phyloP scores from a whole-genome alignment of 2,797 vertebrate genomes.

The Galagoides demidoff region DNA sequence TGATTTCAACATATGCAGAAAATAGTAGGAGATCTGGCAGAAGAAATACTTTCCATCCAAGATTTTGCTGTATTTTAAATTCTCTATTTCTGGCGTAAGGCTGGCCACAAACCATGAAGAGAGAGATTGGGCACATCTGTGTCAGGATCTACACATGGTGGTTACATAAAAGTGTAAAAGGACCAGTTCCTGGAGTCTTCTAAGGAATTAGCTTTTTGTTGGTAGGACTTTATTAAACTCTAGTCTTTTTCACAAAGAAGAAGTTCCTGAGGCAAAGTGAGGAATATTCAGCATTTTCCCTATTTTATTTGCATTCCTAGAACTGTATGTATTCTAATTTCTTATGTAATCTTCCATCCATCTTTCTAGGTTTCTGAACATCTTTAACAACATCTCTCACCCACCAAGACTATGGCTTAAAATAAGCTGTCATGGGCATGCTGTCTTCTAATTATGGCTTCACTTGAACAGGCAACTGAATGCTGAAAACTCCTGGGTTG shows the following conservation, averaged over 20 bases:
- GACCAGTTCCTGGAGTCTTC: not conserved
- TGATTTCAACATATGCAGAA: not conserved
- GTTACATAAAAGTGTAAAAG: not conserved
- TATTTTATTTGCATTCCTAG: not conserved
- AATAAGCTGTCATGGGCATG: not conserved
- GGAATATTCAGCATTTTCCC: not conserved
- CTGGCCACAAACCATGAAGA: not conserved
- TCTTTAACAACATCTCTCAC: not conserved
- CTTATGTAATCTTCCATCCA: not conserved
- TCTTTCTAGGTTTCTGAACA: not conserved
- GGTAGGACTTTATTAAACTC: not conserved
- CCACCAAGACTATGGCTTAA: not conserved
- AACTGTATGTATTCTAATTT: not conserved
- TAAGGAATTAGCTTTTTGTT: not conserved
- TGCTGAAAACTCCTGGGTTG: not conserved
- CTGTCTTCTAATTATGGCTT: not conserved
- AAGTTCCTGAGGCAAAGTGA: not conserved
- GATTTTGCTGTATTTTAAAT: not conserved
- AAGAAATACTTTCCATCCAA: not conserved
- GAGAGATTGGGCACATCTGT: not conserved
- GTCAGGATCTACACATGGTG: not conserved
- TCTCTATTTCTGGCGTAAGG: not conserved
- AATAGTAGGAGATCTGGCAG: not conserved
- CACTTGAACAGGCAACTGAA: not conserved
- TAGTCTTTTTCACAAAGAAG: not conserved